A percentile compares a stretch with the other conserved stretches of the same genome.
Conservation (phyloP, 2,113 vertebrate species). For the Triplophysa tibetana region DNA sequence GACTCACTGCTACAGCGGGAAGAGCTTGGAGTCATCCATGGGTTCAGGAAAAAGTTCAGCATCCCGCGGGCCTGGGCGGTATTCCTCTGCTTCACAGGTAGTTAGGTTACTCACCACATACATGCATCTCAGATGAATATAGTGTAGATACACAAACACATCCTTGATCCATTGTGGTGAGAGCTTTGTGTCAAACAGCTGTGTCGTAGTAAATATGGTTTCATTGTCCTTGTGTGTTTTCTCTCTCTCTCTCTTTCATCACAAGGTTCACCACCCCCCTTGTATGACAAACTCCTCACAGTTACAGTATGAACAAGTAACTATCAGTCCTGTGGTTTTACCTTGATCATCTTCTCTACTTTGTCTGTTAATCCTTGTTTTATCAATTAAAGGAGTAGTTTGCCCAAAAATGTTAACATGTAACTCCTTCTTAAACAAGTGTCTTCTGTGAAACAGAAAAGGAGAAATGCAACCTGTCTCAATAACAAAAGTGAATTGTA, state of each 20-base stretch:
- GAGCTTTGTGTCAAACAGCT: neutral
- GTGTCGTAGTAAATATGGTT: conserved; percentile 16
- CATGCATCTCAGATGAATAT: neutral
- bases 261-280: conserved; percentile 54
- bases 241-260: conserved; percentile 32
- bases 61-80: conserved; percentile 89
- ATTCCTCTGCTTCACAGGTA: conserved; percentile 95
- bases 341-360: conserved; percentile 26
- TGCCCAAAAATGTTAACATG: neutral
- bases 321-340: conserved; percentile 43
- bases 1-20: conserved; percentile 93
- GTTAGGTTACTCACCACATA: neutral
- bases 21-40: conserved; percentile 93
- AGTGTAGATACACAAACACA: neutral
- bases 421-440: neutral
- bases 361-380: neutral
- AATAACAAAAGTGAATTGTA: no score
- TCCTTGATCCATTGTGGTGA: neutral
- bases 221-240: conserved; percentile 38
- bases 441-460: no score
- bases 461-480: no score
- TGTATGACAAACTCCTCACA: conserved; percentile 59
- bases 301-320: conserved; percentile 59
- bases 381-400: neutral
- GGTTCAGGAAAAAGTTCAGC: conserved; percentile 91